Percentiles rank a stretch among this genome's conserved stretches.
phyloP scores from a whole-genome alignment of 1,140 invertebrate genomes.

The Globodera rostochiensis region DNA sequence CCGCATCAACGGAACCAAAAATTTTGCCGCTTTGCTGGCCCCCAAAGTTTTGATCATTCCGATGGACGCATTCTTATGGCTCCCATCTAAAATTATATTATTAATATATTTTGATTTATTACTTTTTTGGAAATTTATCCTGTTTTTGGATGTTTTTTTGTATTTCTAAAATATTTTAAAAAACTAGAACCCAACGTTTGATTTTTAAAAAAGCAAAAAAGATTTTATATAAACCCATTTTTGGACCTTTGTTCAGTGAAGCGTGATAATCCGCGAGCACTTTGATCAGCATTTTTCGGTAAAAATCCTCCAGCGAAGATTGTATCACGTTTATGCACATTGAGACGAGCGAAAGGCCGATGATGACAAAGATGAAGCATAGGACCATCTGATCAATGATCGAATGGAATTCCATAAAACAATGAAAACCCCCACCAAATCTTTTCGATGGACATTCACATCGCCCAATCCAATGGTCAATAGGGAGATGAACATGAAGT shows the following conservation, averaged over 20 bases:
- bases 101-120: constrained; percentile 28
- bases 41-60: constrained; percentile 65
- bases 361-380: constrained; percentile 63
- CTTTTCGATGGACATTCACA: constrained; percentile 52
- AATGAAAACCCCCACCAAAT: constrained; percentile 39
- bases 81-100: constrained; percentile 52
- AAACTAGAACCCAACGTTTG: no score
- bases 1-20: constrained; percentile 56
- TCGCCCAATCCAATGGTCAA: constrained; percentile 57
- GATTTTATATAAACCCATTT: background rate
- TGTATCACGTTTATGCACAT: constrained; percentile 65
- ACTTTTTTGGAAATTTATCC: background rate
- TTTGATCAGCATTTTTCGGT: constrained; percentile 60
- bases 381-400: constrained; percentile 54
- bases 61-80: constrained; percentile 61
- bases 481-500: constrained; percentile 65
- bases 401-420: background rate
- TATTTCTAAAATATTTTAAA: no score
- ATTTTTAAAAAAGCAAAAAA: no score
- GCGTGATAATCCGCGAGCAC: constrained; percentile 62
- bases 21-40: constrained; percentile 58
- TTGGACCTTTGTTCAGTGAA: constrained; percentile 58
- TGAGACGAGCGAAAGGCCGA: constrained; percentile 61
- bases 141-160: no score
- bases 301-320: constrained; percentile 61